Percentiles rank a stretch among this genome's conserved stretches.
phyloP scores from a whole-genome alignment of 2,113 vertebrate species.

The Chamaea fasciata region DNA sequence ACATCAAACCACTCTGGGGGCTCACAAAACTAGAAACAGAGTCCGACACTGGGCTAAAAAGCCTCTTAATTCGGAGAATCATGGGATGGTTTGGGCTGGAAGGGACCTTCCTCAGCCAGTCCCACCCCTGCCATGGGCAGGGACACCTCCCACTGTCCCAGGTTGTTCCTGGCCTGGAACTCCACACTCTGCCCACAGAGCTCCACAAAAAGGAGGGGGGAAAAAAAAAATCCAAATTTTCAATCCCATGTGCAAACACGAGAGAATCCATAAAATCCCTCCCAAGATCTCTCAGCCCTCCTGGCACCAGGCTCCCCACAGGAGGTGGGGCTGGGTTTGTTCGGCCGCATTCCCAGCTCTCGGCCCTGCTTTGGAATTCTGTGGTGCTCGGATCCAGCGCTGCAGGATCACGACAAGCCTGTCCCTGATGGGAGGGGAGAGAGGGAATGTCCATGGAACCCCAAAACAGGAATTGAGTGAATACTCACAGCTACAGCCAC shows the following conservation, averaged over 20 bases:
- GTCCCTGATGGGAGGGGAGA: not conserved
- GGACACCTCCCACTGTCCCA: not conserved
- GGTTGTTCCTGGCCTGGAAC: not conserved
- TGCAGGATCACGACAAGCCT: not conserved
- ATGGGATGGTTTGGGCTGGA: not conserved
- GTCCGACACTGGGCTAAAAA: not conserved
- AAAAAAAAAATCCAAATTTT: not conserved
- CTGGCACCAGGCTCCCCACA: not conserved
- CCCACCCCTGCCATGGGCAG: not conserved
- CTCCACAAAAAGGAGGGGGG: rapidly evolving
- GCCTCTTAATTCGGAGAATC: rapidly evolving
- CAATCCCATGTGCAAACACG: rapidly evolving
- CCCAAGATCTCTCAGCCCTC: not conserved
- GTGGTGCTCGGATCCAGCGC: rapidly evolving
- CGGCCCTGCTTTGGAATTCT: not conserved
- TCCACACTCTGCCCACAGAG: not conserved
- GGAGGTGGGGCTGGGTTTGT: not conserved
- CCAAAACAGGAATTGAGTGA: rapidly evolving
- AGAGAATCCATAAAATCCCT: not conserved
- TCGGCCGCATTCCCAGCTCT: not conserved
- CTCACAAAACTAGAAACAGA: not conserved
- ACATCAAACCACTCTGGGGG: not conserved
- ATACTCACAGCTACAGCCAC: not conserved
- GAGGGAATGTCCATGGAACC: not conserved
- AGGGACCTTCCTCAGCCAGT: too few relatives aligned